Evolutionary conservation across 2,797 vertebrate species (phyloP).

Genomic region (Chelon auratus): DNA sequence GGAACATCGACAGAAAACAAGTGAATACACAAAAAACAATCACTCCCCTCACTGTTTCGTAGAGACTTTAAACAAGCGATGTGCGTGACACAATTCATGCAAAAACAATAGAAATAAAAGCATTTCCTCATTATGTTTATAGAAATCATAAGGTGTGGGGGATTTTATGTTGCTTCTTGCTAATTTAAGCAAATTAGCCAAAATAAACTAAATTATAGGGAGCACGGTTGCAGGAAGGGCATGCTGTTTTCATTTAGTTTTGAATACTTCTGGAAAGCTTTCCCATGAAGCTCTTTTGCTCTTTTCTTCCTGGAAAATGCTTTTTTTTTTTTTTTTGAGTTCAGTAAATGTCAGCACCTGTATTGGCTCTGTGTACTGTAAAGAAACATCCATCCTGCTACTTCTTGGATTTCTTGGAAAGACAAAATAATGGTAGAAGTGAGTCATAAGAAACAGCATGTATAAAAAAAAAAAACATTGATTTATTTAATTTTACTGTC

Average conservation of each 20-base stretch:
- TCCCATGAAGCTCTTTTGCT: background rate
- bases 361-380: slow-evolving; percentile 14
- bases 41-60: background rate
- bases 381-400: background rate
- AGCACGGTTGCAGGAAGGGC: background rate
- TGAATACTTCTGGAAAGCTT: background rate
- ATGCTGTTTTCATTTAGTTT: background rate
- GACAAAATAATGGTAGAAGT: background rate
- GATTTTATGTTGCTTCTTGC: background rate
- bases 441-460: background rate
- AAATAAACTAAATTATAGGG: background rate
- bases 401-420: slow-evolving; percentile 28
- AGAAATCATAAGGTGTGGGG: background rate
- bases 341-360: slow-evolving; percentile 17
- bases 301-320: background rate
- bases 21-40: background rate
- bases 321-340: background rate
- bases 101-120: background rate
- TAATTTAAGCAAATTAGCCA: background rate
- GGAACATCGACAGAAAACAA: background rate
- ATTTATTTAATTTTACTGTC: background rate
- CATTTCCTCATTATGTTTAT: background rate
- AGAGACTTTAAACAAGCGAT: background rate
- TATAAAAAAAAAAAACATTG: slow-evolving; percentile 7
- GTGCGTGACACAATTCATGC: background rate